Evolutionary conservation across 1,140 invertebrate species (phyloP).

Genomic region (Pachyrhynchus sulphureomaculatus): DNA sequence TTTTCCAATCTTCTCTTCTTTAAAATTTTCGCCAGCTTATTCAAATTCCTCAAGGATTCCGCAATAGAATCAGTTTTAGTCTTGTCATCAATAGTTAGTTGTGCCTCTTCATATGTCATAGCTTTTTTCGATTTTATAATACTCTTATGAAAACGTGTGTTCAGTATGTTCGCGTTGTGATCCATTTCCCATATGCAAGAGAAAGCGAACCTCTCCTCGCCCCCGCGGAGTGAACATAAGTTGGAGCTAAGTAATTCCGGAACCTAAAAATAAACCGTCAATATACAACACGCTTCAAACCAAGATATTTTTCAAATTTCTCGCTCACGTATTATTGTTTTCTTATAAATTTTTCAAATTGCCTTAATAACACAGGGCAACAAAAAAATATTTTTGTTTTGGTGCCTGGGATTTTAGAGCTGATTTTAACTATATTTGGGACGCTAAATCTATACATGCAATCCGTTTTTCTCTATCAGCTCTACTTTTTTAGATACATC

Average conservation of each 20-base stretch:
- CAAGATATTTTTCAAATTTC: too few species aligned
- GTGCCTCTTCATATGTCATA: slow-evolving; percentile 95
- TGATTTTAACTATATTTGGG: too few species aligned
- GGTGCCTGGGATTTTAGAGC: too few species aligned
- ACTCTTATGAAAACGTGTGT: slow-evolving; percentile 86
- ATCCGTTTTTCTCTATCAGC: too few species aligned
- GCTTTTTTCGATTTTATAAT: slow-evolving; percentile 86
- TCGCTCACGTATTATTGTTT: too few species aligned
- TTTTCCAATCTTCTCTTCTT: slow-evolving; percentile 85
- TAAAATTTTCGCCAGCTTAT: slow-evolving; percentile 86
- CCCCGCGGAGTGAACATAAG: slow-evolving; percentile 84
- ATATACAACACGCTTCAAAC: too few species aligned
- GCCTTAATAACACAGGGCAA: too few species aligned
- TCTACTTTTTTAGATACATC: too few species aligned
- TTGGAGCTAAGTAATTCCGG: slow-evolving; percentile 87
- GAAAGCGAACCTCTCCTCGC: slow-evolving; percentile 88
- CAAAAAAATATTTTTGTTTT: too few species aligned
- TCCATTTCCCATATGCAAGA: slow-evolving; percentile 93
- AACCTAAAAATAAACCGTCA: slow-evolving; percentile 38
- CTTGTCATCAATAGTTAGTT: slow-evolving; percentile 86
- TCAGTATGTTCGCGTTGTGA: slow-evolving; percentile 79
- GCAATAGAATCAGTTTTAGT: slow-evolving; percentile 73
- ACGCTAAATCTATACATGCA: too few species aligned
- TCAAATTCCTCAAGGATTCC: slow-evolving; percentile 76
- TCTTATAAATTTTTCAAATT: too few species aligned